Base-by-base conservation (phyloP, 2,888 invertebrate species). In the Pedicia rivosa region DNA sequence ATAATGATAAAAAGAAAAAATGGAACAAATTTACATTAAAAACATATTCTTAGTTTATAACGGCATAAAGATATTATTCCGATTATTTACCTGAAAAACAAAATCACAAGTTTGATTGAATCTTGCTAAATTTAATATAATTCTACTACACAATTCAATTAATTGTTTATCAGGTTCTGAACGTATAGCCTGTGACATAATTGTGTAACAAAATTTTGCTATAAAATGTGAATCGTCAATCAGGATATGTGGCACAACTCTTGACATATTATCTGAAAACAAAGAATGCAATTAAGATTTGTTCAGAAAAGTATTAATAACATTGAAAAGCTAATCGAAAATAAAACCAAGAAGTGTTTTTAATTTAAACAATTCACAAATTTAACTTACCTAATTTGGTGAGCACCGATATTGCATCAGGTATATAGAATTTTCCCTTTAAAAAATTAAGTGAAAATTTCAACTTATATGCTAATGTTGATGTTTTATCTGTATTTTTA, bases 121-220 rank as follows among this genome's bases (percentile, higher is more conserved):
- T 39, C 78, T 70, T 9, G 72, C 67, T 42, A 81, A 57, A 50
- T 78, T 80, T 29, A 79, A 68, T 22, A 81, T 64, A 29, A 79
- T 67, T 13, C 58, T 52, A 42, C 62, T 57, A 44, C 62, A 60
- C 5, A 55, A 49, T 44, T 58, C 56, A 37, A 62, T 60, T 15
- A 61, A 42, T 42, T 58, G 55, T 41, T 60, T 62, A 43, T 62
- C 61, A 19, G 57, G 52, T 42, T 62, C 62, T 2, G 61, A 61
- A 24, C 62, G 59, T 43, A 60, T 62, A 17, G 62, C 56, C 41
- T 59, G 58, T 3, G 60, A 57, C 62, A 62, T 62, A 15, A 62
- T 55, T 16, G 57, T 59, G 41, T 61, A 60, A 42, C 62, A 62
- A 40, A 60, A 61, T 1, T 50, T 54, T 10, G 55, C 54, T 43